A percentile compares a stretch with the other conserved stretches of the same genome.
Evolutionary conservation across 1,140 invertebrate species (phyloP).

Genomic region (Eriocheir sinensis): DNA sequence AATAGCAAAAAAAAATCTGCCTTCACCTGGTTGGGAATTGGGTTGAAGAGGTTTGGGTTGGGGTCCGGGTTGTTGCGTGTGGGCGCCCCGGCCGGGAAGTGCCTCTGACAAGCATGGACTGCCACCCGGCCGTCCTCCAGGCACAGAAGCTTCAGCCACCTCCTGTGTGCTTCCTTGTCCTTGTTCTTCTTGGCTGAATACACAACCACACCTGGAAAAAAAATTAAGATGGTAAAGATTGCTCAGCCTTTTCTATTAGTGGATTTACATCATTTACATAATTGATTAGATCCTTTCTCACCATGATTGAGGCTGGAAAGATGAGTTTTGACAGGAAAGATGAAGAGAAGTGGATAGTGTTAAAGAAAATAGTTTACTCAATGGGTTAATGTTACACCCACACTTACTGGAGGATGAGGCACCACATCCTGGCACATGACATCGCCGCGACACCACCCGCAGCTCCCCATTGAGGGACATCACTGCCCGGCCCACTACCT

Average conservation of each 20-base stretch:
- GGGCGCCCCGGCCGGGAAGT: conserved; percentile 71
- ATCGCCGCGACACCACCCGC: conserved; percentile 61
- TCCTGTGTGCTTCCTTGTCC: conserved; percentile 45
- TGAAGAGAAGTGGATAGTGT: too few relatives aligned
- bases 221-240: background rate
- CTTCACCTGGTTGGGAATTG: conserved; percentile 66
- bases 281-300: background rate
- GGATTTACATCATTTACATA: background rate
- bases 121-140: conserved; percentile 62
- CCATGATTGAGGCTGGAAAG: too few relatives aligned
- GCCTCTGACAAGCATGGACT: conserved; percentile 70
- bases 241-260: too few relatives aligned
- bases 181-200: conserved; percentile 66
- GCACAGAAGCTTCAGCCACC: conserved; percentile 53
- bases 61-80: conserved; percentile 72
- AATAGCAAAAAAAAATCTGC: background rate
- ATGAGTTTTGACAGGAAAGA: background rate
- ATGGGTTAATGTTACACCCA: background rate
- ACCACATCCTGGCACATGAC: conserved; percentile 71
- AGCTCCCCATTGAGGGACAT: conserved; percentile 68
- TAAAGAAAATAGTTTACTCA: background rate
- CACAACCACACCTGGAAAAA: conserved; percentile 62
- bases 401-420: conserved; percentile 65
- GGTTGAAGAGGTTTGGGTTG: conserved; percentile 67
- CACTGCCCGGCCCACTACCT: conserved; percentile 23